Percentiles rank a stretch among this genome's conserved stretches.
Evolutionary conservation across 2,113 vertebrate species (phyloP).

Genomic region (Oceanodroma tethys): DNA sequence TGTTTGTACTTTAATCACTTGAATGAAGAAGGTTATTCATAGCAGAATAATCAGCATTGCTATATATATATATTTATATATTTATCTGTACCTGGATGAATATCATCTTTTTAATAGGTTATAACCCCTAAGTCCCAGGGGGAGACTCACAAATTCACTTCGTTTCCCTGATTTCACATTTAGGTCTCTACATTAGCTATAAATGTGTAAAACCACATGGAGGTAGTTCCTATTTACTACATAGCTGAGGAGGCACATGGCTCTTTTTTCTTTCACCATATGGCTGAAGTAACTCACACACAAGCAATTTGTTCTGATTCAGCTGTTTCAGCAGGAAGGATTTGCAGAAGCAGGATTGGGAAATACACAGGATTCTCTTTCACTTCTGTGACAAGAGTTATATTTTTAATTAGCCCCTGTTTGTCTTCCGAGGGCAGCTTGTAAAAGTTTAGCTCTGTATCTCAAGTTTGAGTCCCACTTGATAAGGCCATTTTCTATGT

Average conservation of each 20-base stretch:
- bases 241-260: not conserved
- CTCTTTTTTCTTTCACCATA: slow-evolving; percentile 13
- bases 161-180: not conserved
- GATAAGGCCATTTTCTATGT: not conserved
- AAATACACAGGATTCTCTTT: slow-evolving; percentile 51
- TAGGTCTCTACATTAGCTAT: not conserved
- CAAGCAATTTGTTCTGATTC: slow-evolving; percentile 46
- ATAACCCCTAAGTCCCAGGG: not conserved
- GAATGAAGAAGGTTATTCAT: not conserved
- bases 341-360: slow-evolving; percentile 57
- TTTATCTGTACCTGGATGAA: not conserved
- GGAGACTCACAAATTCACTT: not conserved
- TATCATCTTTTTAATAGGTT: not conserved
- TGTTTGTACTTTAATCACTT: not conserved
- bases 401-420: slow-evolving; percentile 42
- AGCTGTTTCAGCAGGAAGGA: slow-evolving; percentile 55
- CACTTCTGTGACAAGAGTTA: slow-evolving; percentile 50
- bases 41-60: not conserved
- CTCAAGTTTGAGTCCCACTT: not conserved
- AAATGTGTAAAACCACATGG: slow-evolving; percentile 1
- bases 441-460: not conserved
- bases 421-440: not conserved
- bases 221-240: slow-evolving; percentile 39
- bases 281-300: slow-evolving; percentile 17
- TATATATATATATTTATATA: no score